A percentile compares a stretch with the other conserved stretches of the same genome.
Evolutionary conservation across 2,888 invertebrate species (phyloP).

Genomic region (Heliconius ethilla): DNA sequence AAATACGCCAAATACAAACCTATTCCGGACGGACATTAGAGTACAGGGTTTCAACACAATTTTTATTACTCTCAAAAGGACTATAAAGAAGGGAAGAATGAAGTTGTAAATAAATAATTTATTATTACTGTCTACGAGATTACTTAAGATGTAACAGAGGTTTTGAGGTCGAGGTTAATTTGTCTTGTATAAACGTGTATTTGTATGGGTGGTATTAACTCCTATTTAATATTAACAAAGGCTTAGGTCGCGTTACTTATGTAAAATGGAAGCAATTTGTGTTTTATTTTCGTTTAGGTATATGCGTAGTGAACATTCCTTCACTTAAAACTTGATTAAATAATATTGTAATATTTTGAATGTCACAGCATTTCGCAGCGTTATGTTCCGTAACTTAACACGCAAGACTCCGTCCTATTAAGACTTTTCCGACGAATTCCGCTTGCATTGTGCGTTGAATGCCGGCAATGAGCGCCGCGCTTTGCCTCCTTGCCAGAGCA

Average conservation of each 20-base stretch:
- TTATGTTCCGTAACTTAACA: no score
- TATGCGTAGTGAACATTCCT: background rate
- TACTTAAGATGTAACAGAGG: constrained; percentile 16
- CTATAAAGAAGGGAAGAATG: background rate
- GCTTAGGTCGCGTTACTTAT: constrained; percentile 12
- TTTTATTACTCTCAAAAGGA: background rate
- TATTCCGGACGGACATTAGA: no score
- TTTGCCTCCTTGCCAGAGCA: no score
- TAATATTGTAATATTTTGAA: background rate
- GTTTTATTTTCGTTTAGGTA: background rate
- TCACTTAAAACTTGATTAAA: background rate
- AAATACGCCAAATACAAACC: no score
- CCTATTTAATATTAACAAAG: constrained; percentile 34
- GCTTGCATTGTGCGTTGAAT: no score
- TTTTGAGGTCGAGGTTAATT: constrained; percentile 21
- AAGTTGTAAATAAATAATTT: constrained; percentile 1
- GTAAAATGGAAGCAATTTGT: constrained; percentile 4
- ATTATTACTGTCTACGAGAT: constrained; percentile 1
- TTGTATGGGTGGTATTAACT: constrained; percentile 24
- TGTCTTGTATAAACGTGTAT: constrained; percentile 25
- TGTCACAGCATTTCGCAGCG: background rate
- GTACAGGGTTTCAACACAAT: background rate
- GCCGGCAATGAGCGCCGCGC: no score
- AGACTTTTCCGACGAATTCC: no score
- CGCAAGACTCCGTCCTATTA: background rate